Percentiles rank a stretch among this genome's conserved stretches.
phyloP scores from a whole-genome alignment of 2,797 vertebrate species.

The Poecilia picta region DNA sequence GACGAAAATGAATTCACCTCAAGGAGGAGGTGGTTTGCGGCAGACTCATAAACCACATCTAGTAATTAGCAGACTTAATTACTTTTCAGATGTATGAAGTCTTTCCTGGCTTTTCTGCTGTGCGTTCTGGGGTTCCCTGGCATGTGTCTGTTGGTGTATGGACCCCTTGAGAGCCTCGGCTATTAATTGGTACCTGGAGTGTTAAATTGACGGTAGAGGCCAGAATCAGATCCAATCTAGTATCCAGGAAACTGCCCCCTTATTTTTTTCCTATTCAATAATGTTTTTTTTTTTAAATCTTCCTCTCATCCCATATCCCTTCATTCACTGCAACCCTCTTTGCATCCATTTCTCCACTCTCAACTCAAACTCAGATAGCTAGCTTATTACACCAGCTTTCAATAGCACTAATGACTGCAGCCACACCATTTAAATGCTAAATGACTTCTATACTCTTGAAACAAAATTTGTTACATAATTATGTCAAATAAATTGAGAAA shows the following conservation, averaged over 20 bases:
- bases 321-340: constrained; percentile 72
- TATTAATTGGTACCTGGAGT: constrained; percentile 48
- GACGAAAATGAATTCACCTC: constrained; percentile 30
- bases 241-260: constrained; percentile 65
- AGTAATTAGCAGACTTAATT: constrained; percentile 54
- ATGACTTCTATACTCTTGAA: background rate
- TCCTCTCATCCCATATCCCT: constrained; percentile 87
- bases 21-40: constrained; percentile 17
- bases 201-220: constrained; percentile 51
- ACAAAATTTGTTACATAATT: background rate
- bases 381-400: constrained; percentile 61
- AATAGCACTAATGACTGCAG: constrained; percentile 52
- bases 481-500: background rate
- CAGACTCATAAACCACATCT: constrained; percentile 43
- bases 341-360: constrained; percentile 62
- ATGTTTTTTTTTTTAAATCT: constrained; percentile 66
- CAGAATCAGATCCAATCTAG: constrained; percentile 66
- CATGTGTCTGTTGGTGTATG: constrained; percentile 25
- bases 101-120: constrained; percentile 18
- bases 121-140: constrained; percentile 30
- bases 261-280: constrained; percentile 39
- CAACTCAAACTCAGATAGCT: constrained; percentile 55
- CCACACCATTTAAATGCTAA: constrained; percentile 41
- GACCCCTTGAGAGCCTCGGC: constrained; percentile 43
- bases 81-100: constrained; percentile 37